Evolutionary conservation across 2,888 invertebrate species (phyloP).

Genomic region (Eupithecia exiguata): DNA sequence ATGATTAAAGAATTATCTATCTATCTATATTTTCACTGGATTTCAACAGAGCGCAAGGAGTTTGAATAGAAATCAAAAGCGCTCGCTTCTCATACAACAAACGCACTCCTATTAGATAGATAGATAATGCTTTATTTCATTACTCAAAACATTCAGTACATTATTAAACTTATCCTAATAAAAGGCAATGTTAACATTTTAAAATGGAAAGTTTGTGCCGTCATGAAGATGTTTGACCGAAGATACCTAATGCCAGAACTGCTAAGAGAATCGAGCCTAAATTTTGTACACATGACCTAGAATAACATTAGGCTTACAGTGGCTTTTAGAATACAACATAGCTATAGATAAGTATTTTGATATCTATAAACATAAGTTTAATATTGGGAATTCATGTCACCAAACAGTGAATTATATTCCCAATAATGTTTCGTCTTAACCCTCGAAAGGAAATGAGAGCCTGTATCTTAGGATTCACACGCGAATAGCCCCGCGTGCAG

Average conservation of each 20-base stretch:
- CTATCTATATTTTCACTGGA: not conserved
- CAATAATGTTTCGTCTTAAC: conserved; percentile 53
- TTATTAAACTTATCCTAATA: no score
- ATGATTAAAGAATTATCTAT: no score
- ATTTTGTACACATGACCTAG: not conserved
- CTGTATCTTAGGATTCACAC: conserved; percentile 84
- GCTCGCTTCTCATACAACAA: not conserved
- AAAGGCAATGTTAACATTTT: no score
- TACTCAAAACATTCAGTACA: no score
- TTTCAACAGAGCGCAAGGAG: not conserved
- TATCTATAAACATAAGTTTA: not conserved
- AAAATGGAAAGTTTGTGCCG: not conserved
- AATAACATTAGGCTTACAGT: not conserved
- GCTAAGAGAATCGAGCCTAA: not conserved
- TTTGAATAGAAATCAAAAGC: not conserved
- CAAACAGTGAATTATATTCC: conserved; percentile 33
- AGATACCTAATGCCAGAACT: no score
- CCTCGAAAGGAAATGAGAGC: conserved; percentile 76
- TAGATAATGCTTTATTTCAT: no score
- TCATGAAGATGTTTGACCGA: not conserved
- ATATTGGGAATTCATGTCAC: not conserved
- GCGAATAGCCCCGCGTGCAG: conserved; percentile 75
- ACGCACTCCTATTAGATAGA: not conserved
- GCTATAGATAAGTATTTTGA: not conserved
- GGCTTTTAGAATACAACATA: no score